Evolutionary conservation across 1,140 invertebrate genomes (phyloP), one percentile per base, ranked within the genome.

Genomic region (Leptonema lineaticorne): DNA sequence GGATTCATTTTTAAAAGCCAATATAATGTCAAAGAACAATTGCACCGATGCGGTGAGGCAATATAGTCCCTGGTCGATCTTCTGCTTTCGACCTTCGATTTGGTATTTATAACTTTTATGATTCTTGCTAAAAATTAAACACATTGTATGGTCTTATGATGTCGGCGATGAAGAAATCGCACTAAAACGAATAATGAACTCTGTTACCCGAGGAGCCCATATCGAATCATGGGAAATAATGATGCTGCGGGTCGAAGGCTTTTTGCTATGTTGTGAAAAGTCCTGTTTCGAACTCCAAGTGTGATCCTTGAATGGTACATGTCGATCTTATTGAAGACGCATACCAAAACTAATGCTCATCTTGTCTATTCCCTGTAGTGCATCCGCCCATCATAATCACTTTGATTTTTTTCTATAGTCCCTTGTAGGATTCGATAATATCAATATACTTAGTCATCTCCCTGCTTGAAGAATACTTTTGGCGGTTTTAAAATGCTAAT

Each of bases 1-100:
- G 24, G 18, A 20, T 6, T 9, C 37, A 11, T 41, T 41, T 53
- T 53, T 53, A 53, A 41, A 53, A 58, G 56, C 24, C 56, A 16
- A 58, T 58, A 58, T 58, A 58, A 30, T 58, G 56, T 58, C 56
- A 58, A 58, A 45, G 59, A 62, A 62, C 59, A 62, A 62, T 62
- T 37, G 59, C 26, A n/a, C n/a, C 20, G 56, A 26, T 58, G 56
- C 56, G 56, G 56, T 58, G 20, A 58, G 56, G 26, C 56, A 58
- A 29, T 58, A 58, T 41, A 41, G 37, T 41, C 37, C 56, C 56
- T 58, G 56, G 37, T 41, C 30, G 37, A 11, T 41, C 16, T 16
- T 41, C 2, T 41, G 2, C 37, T 41, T 16, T 41, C 37, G 37
- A 41, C 37, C 37, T 41, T 41, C 37, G 2, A 16, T 9, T 41